phyloP scores from a whole-genome alignment of 2,888 invertebrate species.

The Flexamia atlantica region DNA sequence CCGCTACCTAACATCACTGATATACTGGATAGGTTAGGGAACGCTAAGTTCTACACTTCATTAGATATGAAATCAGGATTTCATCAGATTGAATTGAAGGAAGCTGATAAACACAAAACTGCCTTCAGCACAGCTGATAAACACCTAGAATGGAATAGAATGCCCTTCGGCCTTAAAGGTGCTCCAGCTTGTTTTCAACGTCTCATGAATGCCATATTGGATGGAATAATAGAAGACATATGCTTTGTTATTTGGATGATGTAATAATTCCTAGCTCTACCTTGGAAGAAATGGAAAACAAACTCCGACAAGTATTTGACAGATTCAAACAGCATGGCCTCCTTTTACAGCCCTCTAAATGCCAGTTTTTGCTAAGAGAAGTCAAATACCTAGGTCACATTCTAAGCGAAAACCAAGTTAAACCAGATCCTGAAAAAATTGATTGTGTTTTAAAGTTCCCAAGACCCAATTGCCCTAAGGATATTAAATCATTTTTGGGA shows the following conservation, averaged over 20 bases:
- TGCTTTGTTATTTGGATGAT: constrained; percentile 56
- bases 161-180: constrained; percentile 46
- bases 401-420: neutral
- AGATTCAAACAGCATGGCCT: constrained; percentile 17
- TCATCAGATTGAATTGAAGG: constrained; percentile 54
- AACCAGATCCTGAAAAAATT: constrained; percentile 31
- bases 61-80: constrained; percentile 53
- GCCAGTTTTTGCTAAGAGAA: neutral
- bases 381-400: constrained; percentile 23
- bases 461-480: constrained; percentile 27
- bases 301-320: constrained; percentile 41
- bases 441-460: constrained; percentile 8
- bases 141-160: constrained; percentile 22
- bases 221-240: constrained; percentile 22
- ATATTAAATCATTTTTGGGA: constrained; percentile 39
- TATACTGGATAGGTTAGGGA: constrained; percentile 44
- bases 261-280: neutral
- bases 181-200: constrained; percentile 47
- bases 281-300: constrained; percentile 36
- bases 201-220: constrained; percentile 33
- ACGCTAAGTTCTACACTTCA: constrained; percentile 18
- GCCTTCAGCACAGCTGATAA: constrained; percentile 20
- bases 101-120: constrained; percentile 45
- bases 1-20: constrained; percentile 41
- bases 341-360: constrained; percentile 30